phyloP scores from a whole-genome alignment of 2,888 invertebrate genomes.

The Odontothrips loti region DNA sequence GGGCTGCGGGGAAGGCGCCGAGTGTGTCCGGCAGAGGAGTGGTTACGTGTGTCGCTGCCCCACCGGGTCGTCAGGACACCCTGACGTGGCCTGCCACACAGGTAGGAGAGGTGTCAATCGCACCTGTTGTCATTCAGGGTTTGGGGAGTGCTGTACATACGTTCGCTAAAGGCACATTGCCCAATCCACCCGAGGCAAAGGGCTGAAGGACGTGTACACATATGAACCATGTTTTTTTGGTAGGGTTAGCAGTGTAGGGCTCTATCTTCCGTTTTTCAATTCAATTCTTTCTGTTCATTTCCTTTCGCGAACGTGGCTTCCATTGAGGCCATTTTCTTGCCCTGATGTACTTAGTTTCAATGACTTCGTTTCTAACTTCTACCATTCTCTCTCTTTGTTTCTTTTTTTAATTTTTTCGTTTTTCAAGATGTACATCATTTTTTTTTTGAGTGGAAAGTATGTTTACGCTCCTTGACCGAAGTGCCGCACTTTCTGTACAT shows the following conservation, averaged over 20 bases:
- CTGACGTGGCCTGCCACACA: slow-evolving; percentile 66
- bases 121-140: slow-evolving; percentile 2
- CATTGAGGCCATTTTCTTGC: no score
- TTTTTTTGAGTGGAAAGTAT: slow-evolving; percentile 20
- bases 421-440: no score
- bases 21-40: slow-evolving; percentile 69
- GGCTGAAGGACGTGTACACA: not conserved
- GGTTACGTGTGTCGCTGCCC: slow-evolving; percentile 78
- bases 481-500: slow-evolving; percentile 38
- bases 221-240: not conserved
- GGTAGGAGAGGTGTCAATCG: slow-evolving; percentile 48
- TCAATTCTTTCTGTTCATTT: no score
- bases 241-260: no score
- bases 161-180: slow-evolving; percentile 16
- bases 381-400: no score
- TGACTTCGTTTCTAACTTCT: no score
- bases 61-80: slow-evolving; percentile 67
- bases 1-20: slow-evolving; percentile 80
- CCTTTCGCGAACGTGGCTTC: no score
- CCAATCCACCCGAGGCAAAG: not conserved
- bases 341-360: no score
- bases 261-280: no score
- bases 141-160: slow-evolving; percentile 26
- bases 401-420: no score
- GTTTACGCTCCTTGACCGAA: slow-evolving; percentile 38